phyloP scores from a whole-genome alignment of 2,797 vertebrate species.

The Smutsia gigantea region DNA sequence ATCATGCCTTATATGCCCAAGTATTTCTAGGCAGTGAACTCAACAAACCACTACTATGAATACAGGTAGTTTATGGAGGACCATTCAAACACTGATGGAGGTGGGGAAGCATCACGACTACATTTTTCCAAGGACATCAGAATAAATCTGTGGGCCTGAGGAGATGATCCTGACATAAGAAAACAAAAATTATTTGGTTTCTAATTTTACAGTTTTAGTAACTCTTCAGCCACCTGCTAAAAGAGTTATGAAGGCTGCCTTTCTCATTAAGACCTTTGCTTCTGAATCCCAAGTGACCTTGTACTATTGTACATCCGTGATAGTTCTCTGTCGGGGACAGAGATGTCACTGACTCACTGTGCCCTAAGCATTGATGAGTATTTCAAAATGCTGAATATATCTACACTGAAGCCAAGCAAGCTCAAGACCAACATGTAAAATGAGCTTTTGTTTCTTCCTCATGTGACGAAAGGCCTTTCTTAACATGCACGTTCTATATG shows the following conservation, averaged over 20 bases:
- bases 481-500: neutral
- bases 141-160: neutral
- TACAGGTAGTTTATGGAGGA: neutral
- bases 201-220: constrained; percentile 54
- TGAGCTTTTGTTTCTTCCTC: neutral
- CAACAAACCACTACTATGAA: neutral
- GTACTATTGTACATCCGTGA: neutral
- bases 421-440: neutral
- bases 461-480: neutral
- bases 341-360: neutral
- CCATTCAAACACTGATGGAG: neutral
- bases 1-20: constrained; percentile 53
- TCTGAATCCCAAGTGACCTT: constrained; percentile 42
- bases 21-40: constrained; percentile 54
- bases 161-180: constrained; percentile 37
- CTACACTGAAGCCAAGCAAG: neutral
- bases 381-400: neutral
- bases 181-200: constrained; percentile 36
- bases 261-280: constrained; percentile 15
- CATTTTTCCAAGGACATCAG: neutral
- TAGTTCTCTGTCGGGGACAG: neutral
- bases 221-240: neutral
- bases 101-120: neutral
- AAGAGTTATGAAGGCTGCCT: neutral
- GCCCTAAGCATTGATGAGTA: neutral